Evolutionary conservation across 1,140 invertebrate genomes (phyloP).

Genomic region (Drosophila gunungcola): DNA sequence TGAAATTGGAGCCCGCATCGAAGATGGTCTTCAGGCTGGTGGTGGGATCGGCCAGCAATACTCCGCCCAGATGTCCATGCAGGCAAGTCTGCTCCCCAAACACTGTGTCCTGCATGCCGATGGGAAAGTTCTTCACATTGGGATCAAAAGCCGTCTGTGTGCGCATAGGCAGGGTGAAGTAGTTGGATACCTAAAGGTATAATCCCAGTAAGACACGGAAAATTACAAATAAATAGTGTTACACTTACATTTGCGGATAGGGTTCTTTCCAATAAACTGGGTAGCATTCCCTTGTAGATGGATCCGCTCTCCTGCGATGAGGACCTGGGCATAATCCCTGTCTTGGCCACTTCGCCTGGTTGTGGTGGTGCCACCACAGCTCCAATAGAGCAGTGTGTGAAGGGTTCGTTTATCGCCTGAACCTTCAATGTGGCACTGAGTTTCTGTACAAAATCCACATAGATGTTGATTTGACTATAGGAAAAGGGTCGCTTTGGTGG

Average conservation of each 20-base stretch:
- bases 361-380: conserved; percentile 65
- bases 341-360: conserved; percentile 35
- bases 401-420: conserved; percentile 87
- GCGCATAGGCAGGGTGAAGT: conserved; percentile 84
- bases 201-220: not conserved
- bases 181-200: conserved; percentile 84
- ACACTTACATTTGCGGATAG: conserved; percentile 75
- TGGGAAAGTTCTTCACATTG: conserved; percentile 85
- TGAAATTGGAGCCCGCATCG: conserved; percentile 83
- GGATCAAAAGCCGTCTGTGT: conserved; percentile 85
- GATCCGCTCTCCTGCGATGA: conserved; percentile 66
- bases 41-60: conserved; percentile 86
- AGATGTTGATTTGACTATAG: conserved; percentile 87
- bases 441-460: conserved; percentile 87
- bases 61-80: conserved; percentile 86
- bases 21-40: conserved; percentile 77
- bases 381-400: conserved; percentile 86
- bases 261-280: conserved; percentile 81
- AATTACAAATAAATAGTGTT: not conserved
- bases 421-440: conserved; percentile 87
- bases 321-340: conserved; percentile 53
- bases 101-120: conserved; percentile 86
- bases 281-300: conserved; percentile 76
- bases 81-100: conserved; percentile 86
- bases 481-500: conserved; percentile 87